Evolutionary conservation across 2,888 invertebrate genomes (phyloP).

Genomic region (Chloromyia formosa): DNA sequence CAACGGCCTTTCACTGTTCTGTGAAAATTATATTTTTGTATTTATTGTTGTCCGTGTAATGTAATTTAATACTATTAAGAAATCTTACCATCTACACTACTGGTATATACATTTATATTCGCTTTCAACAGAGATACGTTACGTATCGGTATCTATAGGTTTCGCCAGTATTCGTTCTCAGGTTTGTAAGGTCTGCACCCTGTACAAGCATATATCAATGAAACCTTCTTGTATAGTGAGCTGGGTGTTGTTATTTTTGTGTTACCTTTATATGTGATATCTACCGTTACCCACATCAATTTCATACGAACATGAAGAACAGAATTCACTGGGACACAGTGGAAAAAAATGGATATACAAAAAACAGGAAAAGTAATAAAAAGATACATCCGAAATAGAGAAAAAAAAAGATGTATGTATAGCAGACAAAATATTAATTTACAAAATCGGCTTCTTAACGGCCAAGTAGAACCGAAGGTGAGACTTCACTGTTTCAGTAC

Average conservation of each 20-base stretch:
- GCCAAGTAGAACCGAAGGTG: too few relatives aligned
- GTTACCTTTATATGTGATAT: background rate
- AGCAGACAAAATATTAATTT: constrained; percentile 15
- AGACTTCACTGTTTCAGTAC: background rate
- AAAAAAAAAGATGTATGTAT: background rate
- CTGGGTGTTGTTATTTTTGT: background rate
- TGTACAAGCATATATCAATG: background rate
- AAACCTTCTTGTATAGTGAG: too few relatives aligned
- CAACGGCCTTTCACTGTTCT: constrained; percentile 31
- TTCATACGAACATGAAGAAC: background rate
- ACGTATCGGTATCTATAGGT: too few relatives aligned
- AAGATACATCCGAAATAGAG: background rate
- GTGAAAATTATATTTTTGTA: constrained; percentile 17
- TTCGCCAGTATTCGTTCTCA: background rate
- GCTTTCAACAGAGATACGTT: too few relatives aligned
- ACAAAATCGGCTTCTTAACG: constrained; percentile 8
- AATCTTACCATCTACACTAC: constrained; percentile 36
- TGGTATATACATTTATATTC: background rate
- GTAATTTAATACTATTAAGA: constrained; percentile 46
- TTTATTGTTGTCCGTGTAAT: constrained; percentile 10
- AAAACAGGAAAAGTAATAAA: constrained; percentile 9
- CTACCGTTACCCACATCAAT: background rate
- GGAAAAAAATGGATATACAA: background rate
- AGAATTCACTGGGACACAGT: background rate
- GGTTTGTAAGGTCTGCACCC: background rate